Evolutionary conservation across 2,888 invertebrate species (phyloP).

Genomic region (Sialis lutaria): DNA sequence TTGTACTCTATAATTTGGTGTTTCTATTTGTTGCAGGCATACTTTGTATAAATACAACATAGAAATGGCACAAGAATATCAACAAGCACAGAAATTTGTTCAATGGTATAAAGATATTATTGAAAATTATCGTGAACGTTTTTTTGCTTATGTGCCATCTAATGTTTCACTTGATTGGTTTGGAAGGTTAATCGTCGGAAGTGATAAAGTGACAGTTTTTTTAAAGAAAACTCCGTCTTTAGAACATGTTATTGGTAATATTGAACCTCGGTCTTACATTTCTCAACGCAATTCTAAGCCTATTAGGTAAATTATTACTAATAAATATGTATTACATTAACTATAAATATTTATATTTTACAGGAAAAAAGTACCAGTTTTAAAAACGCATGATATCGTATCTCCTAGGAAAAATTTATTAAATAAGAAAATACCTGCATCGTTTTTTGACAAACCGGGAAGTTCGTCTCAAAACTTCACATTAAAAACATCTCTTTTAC

Average conservation of each 20-base stretch:
- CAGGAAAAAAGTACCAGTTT: too few species aligned
- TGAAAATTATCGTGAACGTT: slow-evolving; percentile 18
- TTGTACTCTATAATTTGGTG: not conserved
- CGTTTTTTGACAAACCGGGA: not conserved
- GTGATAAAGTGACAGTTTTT: slow-evolving; percentile 36
- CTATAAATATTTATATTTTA: too few species aligned
- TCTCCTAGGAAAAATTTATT: too few species aligned
- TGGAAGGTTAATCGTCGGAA: slow-evolving; percentile 39
- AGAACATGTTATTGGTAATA: slow-evolving; percentile 29
- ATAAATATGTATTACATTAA: not conserved
- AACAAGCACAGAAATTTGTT: slow-evolving; percentile 18
- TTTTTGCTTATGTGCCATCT: slow-evolving; percentile 20
- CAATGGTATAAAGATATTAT: slow-evolving; percentile 22
- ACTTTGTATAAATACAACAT: slow-evolving; percentile 3
- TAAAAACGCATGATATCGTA: too few species aligned
- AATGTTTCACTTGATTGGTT: slow-evolving; percentile 41
- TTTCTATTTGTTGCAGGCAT: not conserved
- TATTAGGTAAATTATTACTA: not conserved
- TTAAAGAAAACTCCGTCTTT: slow-evolving; percentile 34
- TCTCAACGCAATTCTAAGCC: slow-evolving; percentile 3
- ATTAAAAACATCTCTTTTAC: not conserved
- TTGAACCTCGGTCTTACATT: slow-evolving; percentile 18
- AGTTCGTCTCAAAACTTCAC: not conserved
- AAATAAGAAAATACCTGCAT: too few species aligned
- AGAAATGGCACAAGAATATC: slow-evolving; percentile 13